Percentiles rank a stretch among this genome's conserved stretches.
Evolutionary conservation across 2,888 invertebrate species (phyloP).

Genomic region (Tetropium fuscum): DNA sequence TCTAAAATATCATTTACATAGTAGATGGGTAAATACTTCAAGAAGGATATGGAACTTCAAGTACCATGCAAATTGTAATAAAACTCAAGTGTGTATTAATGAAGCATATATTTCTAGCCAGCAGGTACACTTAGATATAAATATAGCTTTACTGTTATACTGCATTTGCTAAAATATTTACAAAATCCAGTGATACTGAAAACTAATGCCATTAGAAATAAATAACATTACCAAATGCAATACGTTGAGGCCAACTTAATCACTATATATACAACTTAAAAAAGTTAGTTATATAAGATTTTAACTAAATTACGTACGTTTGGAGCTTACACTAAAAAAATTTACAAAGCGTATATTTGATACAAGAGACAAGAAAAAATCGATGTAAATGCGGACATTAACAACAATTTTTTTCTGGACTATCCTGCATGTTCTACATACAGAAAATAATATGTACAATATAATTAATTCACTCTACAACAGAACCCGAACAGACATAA

Average conservation of each 20-base stretch:
- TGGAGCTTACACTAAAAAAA: slow-evolving; percentile 43
- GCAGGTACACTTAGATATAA: slow-evolving; percentile 64
- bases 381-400: neutral
- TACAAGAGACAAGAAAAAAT: slow-evolving; percentile 13
- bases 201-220: slow-evolving; percentile 35
- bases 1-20: neutral
- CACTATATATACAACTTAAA: slow-evolving; percentile 47
- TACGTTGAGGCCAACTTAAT: slow-evolving; percentile 49
- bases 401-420: slow-evolving; percentile 8
- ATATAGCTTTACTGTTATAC: slow-evolving; percentile 53
- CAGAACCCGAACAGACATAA: slow-evolving; percentile 43
- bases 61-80: too few relatives aligned
- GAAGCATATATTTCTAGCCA: slow-evolving; percentile 64
- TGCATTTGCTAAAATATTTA: slow-evolving; percentile 50
- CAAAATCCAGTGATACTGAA: slow-evolving; percentile 41
- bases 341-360: slow-evolving; percentile 52
- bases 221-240: slow-evolving; percentile 54
- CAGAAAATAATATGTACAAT: slow-evolving; percentile 45
- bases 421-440: slow-evolving; percentile 10
- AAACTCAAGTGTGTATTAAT: slow-evolving; percentile 48
- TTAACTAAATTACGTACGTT: slow-evolving; percentile 40
- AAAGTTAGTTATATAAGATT: slow-evolving; percentile 45
- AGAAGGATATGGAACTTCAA: neutral
- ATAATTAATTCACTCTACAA: slow-evolving; percentile 28
- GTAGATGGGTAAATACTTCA: neutral